These are phyloP conservation scores for Leptopilina clavipes DNA, from an alignment of 1,140 invertebrate species.

Conservation along the genomic window DNA sequence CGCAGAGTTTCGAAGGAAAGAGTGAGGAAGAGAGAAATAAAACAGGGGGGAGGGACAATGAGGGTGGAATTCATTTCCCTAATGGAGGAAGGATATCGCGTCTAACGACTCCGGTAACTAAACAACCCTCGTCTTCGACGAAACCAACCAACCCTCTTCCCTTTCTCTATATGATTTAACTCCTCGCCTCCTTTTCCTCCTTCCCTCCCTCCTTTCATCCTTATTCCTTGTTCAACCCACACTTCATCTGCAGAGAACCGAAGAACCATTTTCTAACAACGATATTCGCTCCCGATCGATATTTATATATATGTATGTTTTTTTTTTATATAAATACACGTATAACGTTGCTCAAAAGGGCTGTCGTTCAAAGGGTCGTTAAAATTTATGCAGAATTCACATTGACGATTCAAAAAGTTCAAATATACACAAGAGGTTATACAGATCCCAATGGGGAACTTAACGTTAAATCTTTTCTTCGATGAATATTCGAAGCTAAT, in stretches of 20 bases:
- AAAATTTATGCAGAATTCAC: slow-evolving; percentile 54
- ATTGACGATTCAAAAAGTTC: slow-evolving; percentile 47
- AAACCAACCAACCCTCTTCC: slow-evolving; percentile 1
- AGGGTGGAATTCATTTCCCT: slow-evolving; percentile 53
- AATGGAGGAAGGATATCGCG: slow-evolving; percentile 54
- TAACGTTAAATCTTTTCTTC: background rate
- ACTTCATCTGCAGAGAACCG: slow-evolving; percentile 29
- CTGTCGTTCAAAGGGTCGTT: slow-evolving; percentile 40
- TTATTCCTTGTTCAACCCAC: background rate
- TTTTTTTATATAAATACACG: slow-evolving; percentile 4
- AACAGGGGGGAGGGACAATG: slow-evolving; percentile 34
- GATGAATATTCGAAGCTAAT: background rate
- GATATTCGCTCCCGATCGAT: slow-evolving; percentile 41
- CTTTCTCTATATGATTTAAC: slow-evolving; percentile 14
- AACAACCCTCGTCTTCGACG: slow-evolving; percentile 47
- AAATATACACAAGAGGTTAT: background rate
- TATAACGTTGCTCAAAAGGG: background rate
- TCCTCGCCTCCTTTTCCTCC: background rate
- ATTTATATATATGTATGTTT: background rate
- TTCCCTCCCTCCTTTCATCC: background rate
- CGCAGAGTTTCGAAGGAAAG: background rate
- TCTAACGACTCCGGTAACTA: slow-evolving; percentile 51
- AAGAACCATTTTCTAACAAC: slow-evolving; percentile 29
- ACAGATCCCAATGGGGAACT: background rate
- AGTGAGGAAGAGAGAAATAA: background rate